Base-by-base conservation (phyloP, 2,888 invertebrate genomes). In the Trisateles emortualis region DNA sequence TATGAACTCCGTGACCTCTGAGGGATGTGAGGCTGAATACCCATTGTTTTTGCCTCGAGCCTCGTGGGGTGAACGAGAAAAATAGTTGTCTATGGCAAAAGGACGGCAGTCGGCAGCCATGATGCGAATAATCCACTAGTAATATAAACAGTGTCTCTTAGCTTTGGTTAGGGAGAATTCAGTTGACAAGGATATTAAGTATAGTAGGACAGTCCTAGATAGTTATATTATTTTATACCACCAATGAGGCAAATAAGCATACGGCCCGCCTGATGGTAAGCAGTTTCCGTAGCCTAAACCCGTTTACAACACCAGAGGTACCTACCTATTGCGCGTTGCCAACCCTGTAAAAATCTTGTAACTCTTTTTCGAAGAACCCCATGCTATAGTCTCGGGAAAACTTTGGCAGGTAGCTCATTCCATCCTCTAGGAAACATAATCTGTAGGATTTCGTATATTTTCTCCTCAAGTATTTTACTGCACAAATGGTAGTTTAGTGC, bases 61-160 rank as follows among this genome's bases (percentile, higher is more conserved):
- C 44, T 60, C 35, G 58, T 55, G 54, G 64, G 65, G 65, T 51
- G 53, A 40, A 52, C 50, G 57, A 39, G 71, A 71, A 71, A 71
- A 60, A 64, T 66, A 62, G 64, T 68, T 60, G 59, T 64, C 59
- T 70, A 60, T 66, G 55, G 56, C 40, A 46, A 61, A 68, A 68
- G 54, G 46, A 63, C 35, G 59, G 54, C 54, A 52, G 71, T 59
- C 35, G 59, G 54, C 54, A 52, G 71, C 60, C 67, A 61, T 68
- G 71, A 64, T 72, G 78, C 68, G 76, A 64, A 78, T 83, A 79
- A 84, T 81, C 79, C 78, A 61, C 74, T 72, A 73, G 76, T 79
- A 81, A 83, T 78, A 83, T 79, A 86, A 86, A 87, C 86, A 86
- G 83, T 84, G 83, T 80, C 77, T 74, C 69, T 68, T 62, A 16